Base-by-base conservation (phyloP, 2,888 invertebrate species). In the Cyclophora albipunctata region DNA sequence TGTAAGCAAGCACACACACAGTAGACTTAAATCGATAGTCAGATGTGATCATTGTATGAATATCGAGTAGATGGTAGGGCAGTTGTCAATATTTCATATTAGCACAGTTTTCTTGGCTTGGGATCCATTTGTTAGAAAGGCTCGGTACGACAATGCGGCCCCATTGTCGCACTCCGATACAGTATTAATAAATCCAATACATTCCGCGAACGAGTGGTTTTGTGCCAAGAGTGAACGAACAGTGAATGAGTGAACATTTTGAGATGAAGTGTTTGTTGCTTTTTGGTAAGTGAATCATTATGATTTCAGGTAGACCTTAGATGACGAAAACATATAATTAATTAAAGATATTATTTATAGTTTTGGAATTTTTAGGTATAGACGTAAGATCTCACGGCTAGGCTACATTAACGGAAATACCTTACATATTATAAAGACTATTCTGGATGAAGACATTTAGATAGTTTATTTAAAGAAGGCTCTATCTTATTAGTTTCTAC, bases 201-300 rank as follows among this genome's bases (percentile, higher is more conserved):
- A 37, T 5, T 43, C 33, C 43, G 5, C 47, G 40, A 37, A 37
- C 37, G 45, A 45, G 53, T 46, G 37, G 37, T 37, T 37, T 52
- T 43, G 54, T 55, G 52, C 42, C 64, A 45, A 45, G 47, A 49
- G 56, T 55, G 49, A 60, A 62, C 62, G 61, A 50, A 48, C 35
- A 57, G 66, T 70, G 68, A 52, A 46, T 63, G 62, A 55, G 60
- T 69, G 63, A 66, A 60, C 61, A 54, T 44, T 37, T 60, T 50
- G 56, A 62, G 48, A 71, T 71, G 70, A 60, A 64, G 66, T 51
- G 52, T 51, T 56, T 63, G 47, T 54, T 69, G 55, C 52, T 71
- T 44, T 60, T 64, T 44, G 57, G 70, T 71, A 35, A 71, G 70
- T 68, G 40, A 34, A 4, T 34, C 6, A 4, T 42, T 42, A 34